Percentiles rank a stretch among this genome's conserved stretches.
Evolutionary conservation across 2,888 invertebrate genomes (phyloP).

Genomic region (Phytoseiulus persimilis): DNA sequence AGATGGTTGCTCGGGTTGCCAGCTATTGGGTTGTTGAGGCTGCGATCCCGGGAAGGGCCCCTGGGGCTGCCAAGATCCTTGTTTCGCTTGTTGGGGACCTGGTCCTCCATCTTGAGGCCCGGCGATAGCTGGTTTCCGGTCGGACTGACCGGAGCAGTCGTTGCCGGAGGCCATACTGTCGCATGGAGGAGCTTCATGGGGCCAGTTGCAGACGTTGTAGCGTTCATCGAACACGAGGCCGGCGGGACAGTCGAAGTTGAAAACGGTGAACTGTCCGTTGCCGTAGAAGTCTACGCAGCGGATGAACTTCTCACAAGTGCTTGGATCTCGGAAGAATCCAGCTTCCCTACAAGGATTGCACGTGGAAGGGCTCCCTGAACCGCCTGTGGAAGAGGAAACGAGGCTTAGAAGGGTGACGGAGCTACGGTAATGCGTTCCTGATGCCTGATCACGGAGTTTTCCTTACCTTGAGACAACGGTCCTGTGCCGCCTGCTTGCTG

Average conservation of each 20-base stretch:
- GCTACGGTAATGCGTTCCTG: background rate
- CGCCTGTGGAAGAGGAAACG: background rate
- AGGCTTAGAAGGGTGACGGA: no score
- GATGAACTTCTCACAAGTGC: constrained; percentile 58
- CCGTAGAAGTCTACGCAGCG: constrained; percentile 72
- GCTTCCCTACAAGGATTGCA: constrained; percentile 41
- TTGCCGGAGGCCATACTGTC: constrained; percentile 50
- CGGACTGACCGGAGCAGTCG: background rate
- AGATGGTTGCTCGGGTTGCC: constrained; percentile 23
- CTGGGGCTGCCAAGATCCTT: constrained; percentile 30
- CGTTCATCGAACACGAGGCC: constrained; percentile 63
- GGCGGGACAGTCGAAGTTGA: constrained; percentile 70
- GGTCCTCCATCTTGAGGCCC: background rate
- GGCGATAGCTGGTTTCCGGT: background rate
- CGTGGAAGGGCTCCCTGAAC: background rate
- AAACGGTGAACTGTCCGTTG: constrained; percentile 58
- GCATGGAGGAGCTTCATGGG: constrained; percentile 64
- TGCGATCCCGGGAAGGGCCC: background rate
- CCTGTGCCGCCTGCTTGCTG: background rate
- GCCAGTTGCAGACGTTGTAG: constrained; percentile 63
- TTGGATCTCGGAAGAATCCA: constrained; percentile 45
- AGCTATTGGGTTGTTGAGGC: background rate
- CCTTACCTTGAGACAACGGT: background rate
- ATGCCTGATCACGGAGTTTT: background rate
- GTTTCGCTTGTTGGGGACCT: constrained; percentile 28